Evolutionary conservation across 64 coral and sea anemone genomes (phyloP).

Genomic region (Catalaphyllia jardinei): DNA sequence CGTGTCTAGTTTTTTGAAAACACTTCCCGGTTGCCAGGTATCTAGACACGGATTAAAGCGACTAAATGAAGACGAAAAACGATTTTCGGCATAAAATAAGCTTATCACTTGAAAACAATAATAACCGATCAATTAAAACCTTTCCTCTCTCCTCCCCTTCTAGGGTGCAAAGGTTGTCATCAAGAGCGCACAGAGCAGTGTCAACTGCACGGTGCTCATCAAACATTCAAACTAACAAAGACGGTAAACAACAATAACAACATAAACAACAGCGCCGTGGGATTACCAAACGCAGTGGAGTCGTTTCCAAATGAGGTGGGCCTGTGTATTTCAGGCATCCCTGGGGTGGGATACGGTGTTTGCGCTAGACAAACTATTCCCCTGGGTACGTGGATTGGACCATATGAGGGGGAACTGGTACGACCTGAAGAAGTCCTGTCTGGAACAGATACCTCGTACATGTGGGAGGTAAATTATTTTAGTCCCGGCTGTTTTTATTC

Average conservation of each 20-base stretch:
- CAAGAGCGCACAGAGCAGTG: not conserved
- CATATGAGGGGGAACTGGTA: slow-evolving; percentile 56
- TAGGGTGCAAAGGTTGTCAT: slow-evolving; percentile 22
- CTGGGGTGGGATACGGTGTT: slow-evolving; percentile 27
- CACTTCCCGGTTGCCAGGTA: no score
- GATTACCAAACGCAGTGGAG: slow-evolving; percentile 3
- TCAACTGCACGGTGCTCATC: slow-evolving; percentile 20
- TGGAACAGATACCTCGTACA: slow-evolving; percentile 29
- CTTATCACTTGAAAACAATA: not conserved
- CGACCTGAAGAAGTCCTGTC: slow-evolving; percentile 18
- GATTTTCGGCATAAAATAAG: no score
- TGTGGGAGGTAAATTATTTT: slow-evolving; percentile 61
- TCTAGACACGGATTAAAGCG: no score
- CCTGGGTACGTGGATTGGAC: slow-evolving; percentile 63
- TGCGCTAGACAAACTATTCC: slow-evolving; percentile 27
- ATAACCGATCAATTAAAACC: not conserved
- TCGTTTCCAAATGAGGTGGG: slow-evolving; percentile 41
- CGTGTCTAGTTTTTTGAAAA: no score
- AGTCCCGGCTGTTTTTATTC: not conserved
- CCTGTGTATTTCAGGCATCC: slow-evolving; percentile 34
- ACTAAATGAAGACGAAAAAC: no score
- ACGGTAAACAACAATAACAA: slow-evolving; percentile 4
- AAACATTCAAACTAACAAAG: slow-evolving; percentile 16
- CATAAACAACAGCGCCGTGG: not conserved
- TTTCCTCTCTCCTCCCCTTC: not conserved